These are phyloP conservation scores for Sphaerophoria rueppellii DNA, from an alignment of 2,888 invertebrate species.

Conservation along the genomic window DNA sequence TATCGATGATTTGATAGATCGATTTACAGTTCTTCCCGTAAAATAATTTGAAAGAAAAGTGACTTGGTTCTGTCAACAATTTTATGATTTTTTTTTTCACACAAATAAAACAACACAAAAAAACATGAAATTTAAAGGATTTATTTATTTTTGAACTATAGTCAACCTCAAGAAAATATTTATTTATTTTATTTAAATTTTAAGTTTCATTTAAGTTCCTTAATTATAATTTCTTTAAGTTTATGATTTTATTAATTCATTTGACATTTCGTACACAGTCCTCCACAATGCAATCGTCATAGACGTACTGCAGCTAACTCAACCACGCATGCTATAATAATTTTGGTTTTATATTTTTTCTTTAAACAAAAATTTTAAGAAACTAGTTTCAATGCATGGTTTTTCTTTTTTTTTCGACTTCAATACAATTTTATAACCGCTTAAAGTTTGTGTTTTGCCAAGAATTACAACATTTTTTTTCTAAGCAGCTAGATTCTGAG, in stretches of 20 bases:
- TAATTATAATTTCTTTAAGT: constrained; percentile 69
- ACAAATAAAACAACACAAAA: not conserved
- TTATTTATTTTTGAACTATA: not conserved
- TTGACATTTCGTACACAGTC: constrained; percentile 79
- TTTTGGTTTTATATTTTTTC: constrained; percentile 52
- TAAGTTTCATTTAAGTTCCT: constrained; percentile 59
- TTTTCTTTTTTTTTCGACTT: constrained; percentile 35
- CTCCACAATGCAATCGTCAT: constrained; percentile 69
- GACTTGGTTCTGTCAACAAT: too few relatives aligned
- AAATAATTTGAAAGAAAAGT: too few relatives aligned
- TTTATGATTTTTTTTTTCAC: too few relatives aligned
- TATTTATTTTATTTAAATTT: constrained; percentile 67
- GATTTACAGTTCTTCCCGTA: too few relatives aligned
- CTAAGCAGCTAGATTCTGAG: constrained; percentile 54
- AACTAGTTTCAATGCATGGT: constrained; percentile 64
- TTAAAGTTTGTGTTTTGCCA: constrained; percentile 56
- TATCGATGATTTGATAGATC: too few relatives aligned
- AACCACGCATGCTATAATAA: constrained; percentile 67
- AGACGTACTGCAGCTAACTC: constrained; percentile 66
- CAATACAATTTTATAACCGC: constrained; percentile 50
- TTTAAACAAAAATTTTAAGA: constrained; percentile 30
- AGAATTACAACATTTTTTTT: constrained; percentile 38
- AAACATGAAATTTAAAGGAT: too few relatives aligned
- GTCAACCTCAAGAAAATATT: constrained; percentile 19
- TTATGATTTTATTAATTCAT: constrained; percentile 75